A percentile compares a stretch with the other conserved stretches of the same genome.
Conservation (phyloP, 2,797 vertebrate genomes). For the Lagorchestes hirsutus region DNA sequence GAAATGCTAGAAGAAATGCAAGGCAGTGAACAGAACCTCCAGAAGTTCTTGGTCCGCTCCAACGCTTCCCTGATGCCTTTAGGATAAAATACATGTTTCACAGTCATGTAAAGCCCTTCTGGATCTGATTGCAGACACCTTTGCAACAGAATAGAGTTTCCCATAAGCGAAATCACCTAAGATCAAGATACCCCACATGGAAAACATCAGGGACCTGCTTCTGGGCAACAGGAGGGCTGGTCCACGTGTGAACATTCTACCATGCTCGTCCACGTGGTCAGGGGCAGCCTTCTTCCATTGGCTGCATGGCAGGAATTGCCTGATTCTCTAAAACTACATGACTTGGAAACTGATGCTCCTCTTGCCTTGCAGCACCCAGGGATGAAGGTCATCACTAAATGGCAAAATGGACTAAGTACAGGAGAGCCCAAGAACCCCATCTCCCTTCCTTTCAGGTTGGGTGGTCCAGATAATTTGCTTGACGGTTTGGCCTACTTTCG, state of each 20-base stretch:
- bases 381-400: neutral
- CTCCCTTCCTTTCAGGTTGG: no score
- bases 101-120: neutral
- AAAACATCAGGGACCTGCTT: neutral
- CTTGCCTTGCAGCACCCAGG: neutral
- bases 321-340: neutral
- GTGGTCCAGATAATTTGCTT: neutral
- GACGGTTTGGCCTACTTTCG: neutral
- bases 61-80: neutral
- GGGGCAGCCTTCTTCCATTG: neutral
- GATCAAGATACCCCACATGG: neutral
- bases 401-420: neutral
- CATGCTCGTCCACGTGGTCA: neutral
- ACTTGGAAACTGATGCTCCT: no score
- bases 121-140: neutral
- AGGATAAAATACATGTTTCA: neutral
- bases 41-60: neutral
- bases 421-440: neutral
- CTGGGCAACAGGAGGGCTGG: neutral
- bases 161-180: neutral
- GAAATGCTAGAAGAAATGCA: neutral
- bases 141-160: neutral
- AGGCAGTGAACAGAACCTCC: neutral
- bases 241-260: neutral
- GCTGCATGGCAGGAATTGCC: no score